Evolutionary conservation across 23 tunicate genomes (phyloP), one percentile per base, ranked within the genome.

Genomic region (Halocynthia aurantium): DNA sequence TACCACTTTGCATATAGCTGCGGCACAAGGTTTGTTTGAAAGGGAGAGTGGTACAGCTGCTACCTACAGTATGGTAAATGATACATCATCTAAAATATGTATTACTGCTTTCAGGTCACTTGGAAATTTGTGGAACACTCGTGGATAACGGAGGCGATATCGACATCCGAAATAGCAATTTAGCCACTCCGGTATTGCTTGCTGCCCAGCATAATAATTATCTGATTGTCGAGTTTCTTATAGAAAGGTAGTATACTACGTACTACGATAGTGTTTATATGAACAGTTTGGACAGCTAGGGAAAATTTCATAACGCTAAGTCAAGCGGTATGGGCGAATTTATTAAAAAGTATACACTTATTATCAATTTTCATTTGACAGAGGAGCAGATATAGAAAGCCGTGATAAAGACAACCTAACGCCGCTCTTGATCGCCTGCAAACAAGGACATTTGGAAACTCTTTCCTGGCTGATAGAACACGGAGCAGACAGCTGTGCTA

Each of bases 361-460:
- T 15, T 58, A 58, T n/a, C n/a, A n/a, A n/a, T n/a, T 1, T 2
- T 68, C 22, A 68, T 15, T 20, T 15, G 55, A 22, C 70, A 84
- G 96, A 22, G 77, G 77, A 18, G 77, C 89, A 0, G 85, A 89
- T 52, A 52, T 84, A 80, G 96, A 89, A 69, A 81, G 77, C 19
- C 84, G 97, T 50, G 97, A 91, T 81, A 91, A 85, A 49, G 97
- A 91, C 82, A 82, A 82, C 66, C 76, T 85, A 52, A 85, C 97
- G 0, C 91, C 97, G 8, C 55, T 91, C 52, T 67, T 91, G 70
- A 57, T 91, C 12, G 97, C 85, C 6, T 70, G 86, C 56, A 82
- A 85, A 61, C 75, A 85, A 67, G 97, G 97, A 5, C 90, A 91
- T 72, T 62, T 85, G 66, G 97, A 81, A 77, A 85, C 90, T 7